Percentiles rank a stretch among this genome's conserved stretches.
Evolutionary conservation across 1,140 invertebrate genomes (phyloP).

Genomic region (Mesaphorura yosii): DNA sequence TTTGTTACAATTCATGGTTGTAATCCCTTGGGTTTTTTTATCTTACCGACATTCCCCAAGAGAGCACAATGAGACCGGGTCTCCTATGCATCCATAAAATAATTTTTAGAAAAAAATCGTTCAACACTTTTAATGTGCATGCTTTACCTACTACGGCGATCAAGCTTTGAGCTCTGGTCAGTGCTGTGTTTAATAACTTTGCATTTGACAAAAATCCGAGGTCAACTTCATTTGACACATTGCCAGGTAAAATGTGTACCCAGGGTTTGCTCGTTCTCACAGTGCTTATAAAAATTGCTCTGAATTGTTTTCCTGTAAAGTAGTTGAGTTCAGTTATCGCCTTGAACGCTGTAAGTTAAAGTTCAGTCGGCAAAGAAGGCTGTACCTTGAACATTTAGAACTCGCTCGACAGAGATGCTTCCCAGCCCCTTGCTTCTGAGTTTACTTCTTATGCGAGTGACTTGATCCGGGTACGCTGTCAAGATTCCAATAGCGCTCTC

Average conservation of each 20-base stretch:
- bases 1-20: background rate
- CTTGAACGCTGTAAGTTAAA: background rate
- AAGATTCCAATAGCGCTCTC: conserved; percentile 38
- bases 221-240: conserved; percentile 51
- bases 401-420: conserved; percentile 70
- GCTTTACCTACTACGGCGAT: conserved; percentile 75
- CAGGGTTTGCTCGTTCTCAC: conserved; percentile 67
- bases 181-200: conserved; percentile 71
- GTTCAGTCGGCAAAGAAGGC: background rate
- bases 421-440: conserved; percentile 58
- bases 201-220: conserved; percentile 78
- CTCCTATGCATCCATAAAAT: too few relatives aligned
- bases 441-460: conserved; percentile 69
- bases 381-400: conserved; percentile 70
- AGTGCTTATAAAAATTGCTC: conserved; percentile 71
- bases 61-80: conserved; percentile 71
- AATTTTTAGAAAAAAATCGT: too few relatives aligned
- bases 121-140: too few relatives aligned
- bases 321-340: conserved; percentile 18
- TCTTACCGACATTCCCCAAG: conserved; percentile 62
- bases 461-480: conserved; percentile 75
- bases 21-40: conserved; percentile 2
- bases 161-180: conserved; percentile 74
- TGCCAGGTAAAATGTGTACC: conserved; percentile 36
- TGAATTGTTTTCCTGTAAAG: conserved; percentile 62